A percentile compares a stretch with the other conserved stretches of the same genome.
Evolutionary conservation across 1,140 invertebrate genomes (phyloP).

Genomic region (Mactra quadrangularis): DNA sequence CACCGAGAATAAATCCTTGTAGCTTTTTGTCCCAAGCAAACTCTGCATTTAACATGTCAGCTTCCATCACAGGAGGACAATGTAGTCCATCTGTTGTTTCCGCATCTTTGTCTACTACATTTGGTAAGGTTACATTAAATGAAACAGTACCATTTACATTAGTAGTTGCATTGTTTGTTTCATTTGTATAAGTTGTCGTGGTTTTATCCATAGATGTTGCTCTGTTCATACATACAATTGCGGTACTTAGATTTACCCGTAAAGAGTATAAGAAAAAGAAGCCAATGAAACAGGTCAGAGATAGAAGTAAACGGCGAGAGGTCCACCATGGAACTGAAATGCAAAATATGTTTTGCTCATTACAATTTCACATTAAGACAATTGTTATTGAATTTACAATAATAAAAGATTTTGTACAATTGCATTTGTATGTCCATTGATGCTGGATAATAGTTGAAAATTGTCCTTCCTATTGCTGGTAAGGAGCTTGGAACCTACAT

Average conservation of each 20-base stretch:
- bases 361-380: too few species aligned
- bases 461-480: too few species aligned
- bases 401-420: too few species aligned
- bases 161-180: background rate
- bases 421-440: too few species aligned
- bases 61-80: background rate
- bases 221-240: slow-evolving; percentile 92
- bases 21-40: slow-evolving; percentile 92
- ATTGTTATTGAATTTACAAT: too few species aligned
- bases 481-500: too few species aligned
- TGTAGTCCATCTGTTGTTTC: background rate
- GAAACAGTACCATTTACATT: slow-evolving; percentile 1
- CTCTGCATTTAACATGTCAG: slow-evolving; percentile 84
- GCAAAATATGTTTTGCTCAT: too few species aligned
- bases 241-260: slow-evolving; percentile 94
- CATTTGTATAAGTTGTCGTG: background rate
- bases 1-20: slow-evolving; percentile 92
- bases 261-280: slow-evolving; percentile 78
- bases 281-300: slow-evolving; percentile 75
- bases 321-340: slow-evolving; percentile 80
- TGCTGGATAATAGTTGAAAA: too few species aligned
- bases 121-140: slow-evolving; percentile 14
- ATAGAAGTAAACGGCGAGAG: slow-evolving; percentile 72
- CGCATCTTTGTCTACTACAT: too few species aligned
- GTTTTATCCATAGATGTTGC: background rate